Percentiles rank a stretch among this genome's conserved stretches.
phyloP scores from a whole-genome alignment of 1,140 invertebrate genomes.

The Melanaphis sacchari region DNA sequence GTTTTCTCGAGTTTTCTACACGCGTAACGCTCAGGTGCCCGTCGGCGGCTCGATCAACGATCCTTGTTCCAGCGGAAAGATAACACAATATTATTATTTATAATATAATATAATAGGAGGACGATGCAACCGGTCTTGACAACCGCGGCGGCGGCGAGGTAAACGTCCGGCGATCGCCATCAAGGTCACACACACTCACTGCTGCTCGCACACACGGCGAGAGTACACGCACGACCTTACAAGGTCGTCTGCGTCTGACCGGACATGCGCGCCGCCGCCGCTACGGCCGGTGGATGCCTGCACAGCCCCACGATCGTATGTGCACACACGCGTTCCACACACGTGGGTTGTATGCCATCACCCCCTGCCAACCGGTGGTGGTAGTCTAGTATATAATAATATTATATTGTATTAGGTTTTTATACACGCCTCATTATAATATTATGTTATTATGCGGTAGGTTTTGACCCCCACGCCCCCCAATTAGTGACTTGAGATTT shows the following conservation, averaged over 20 bases:
- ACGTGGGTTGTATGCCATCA: background rate
- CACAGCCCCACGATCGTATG: background rate
- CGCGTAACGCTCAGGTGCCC: background rate
- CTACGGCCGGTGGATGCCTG: background rate
- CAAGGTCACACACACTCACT: conserved; percentile 30
- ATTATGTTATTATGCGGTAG: background rate
- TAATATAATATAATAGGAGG: background rate
- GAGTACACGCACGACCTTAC: conserved; percentile 40
- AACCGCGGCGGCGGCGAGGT: conserved; percentile 5
- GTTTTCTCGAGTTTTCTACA: background rate
- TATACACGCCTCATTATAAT: too few relatives aligned
- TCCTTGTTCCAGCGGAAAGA: background rate
- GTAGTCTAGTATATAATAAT: too few relatives aligned
- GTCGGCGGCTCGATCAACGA: background rate
- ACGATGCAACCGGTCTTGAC: conserved; percentile 40
- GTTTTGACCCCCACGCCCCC: background rate
- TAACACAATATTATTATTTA: conserved; percentile 10
- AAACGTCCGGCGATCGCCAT: conserved; percentile 46
- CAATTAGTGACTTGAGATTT: background rate
- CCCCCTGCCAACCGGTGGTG: background rate
- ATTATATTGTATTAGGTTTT: background rate
- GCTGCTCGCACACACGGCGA: background rate
- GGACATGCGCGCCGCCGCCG: background rate
- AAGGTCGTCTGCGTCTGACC: conserved; percentile 50
- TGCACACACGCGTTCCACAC: background rate